These are phyloP conservation scores for Manis crassicaudata DNA, from an alignment of 2,797 vertebrate genomes.

Conservation along the genomic window DNA sequence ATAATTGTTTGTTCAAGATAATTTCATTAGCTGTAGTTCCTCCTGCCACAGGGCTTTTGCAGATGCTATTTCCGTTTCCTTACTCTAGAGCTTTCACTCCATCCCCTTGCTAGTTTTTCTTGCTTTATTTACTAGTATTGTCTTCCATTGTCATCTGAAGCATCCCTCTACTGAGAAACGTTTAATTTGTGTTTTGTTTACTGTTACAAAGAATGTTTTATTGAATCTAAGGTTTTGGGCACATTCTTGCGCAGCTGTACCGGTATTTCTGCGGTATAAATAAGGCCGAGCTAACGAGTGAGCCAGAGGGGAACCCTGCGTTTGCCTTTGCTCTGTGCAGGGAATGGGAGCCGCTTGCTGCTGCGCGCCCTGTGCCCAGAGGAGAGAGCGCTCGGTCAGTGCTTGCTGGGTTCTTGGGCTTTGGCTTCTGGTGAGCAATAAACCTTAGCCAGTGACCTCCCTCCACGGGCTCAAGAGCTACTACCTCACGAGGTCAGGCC, in stretches of 20 bases:
- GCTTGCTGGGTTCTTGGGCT: background rate
- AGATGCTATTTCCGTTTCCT: background rate
- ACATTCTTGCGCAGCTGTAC: background rate
- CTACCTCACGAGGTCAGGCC: background rate
- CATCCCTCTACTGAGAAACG: background rate
- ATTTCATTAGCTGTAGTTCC: background rate
- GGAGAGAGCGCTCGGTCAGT: background rate
- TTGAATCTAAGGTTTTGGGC: background rate
- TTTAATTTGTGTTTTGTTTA: slow-evolving; percentile 9
- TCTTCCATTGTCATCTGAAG: background rate
- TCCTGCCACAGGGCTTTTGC: background rate
- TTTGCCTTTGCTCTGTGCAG: background rate
- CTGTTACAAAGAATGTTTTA: background rate
- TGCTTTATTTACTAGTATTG: background rate
- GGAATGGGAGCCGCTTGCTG: accelerated
- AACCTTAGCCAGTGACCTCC: background rate
- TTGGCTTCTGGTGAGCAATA: background rate
- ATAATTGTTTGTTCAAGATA: background rate
- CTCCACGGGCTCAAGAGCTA: background rate
- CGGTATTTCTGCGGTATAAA: background rate
- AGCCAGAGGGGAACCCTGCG: background rate
- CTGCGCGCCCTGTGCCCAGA: background rate
- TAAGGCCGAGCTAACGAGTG: background rate
- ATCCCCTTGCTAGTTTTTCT: background rate
- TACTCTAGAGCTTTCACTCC: background rate